Percentiles rank a stretch among this genome's conserved stretches.
Conservation (phyloP, 2,888 invertebrate genomes). For the Siphonodentalium dalli region DNA sequence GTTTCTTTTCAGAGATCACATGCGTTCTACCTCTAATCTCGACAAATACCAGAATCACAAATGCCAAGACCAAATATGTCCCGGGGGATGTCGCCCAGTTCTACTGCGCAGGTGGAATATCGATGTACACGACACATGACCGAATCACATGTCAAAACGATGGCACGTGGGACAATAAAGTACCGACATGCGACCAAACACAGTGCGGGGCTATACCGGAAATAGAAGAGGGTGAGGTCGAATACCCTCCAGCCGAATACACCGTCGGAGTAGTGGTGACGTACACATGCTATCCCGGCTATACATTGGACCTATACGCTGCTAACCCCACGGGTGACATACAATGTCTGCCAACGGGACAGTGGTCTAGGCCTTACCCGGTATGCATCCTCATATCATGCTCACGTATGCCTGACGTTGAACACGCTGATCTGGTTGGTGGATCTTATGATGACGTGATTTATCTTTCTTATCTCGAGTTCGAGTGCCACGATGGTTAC, state of each 20-base stretch:
- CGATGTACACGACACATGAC: constrained; percentile 37
- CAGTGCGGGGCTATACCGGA: constrained; percentile 42
- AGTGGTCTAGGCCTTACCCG: constrained; percentile 54
- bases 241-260: constrained; percentile 30
- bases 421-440: constrained; percentile 33
- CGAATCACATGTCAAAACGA: constrained; percentile 44
- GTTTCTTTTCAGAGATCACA: constrained; percentile 39
- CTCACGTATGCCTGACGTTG: constrained; percentile 40
- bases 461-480: no score
- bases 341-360: constrained; percentile 48
- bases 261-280: constrained; percentile 38
- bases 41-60: constrained; percentile 35
- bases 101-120: constrained; percentile 40
- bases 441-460: no score
- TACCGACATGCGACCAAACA: constrained; percentile 50
- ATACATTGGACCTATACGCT: constrained; percentile 27
- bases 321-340: constrained; percentile 32
- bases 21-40: constrained; percentile 43
- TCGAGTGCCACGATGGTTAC: constrained; percentile 67
- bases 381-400: constrained; percentile 50
- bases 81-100: constrained; percentile 35
- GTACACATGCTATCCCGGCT: constrained; percentile 43
- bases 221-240: constrained; percentile 48
- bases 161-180: constrained; percentile 49
- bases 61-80: constrained; percentile 25